These are phyloP conservation scores for Orthosia gothica DNA, from an alignment of 2,888 invertebrate genomes.

Conservation along the genomic window DNA sequence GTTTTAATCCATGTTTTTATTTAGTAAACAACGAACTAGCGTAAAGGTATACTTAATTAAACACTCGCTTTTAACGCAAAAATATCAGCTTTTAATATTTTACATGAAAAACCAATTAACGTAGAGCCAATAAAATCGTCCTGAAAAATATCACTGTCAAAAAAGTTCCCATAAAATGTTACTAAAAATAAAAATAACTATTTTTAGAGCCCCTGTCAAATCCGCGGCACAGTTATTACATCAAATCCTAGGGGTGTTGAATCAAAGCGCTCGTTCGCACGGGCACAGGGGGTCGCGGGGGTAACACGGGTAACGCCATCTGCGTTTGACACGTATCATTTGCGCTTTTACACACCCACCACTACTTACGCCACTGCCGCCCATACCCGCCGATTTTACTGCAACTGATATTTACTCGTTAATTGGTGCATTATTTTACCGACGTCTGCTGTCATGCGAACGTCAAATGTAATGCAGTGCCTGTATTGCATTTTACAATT, in stretches of 20 bases:
- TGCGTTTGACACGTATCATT: conserved; percentile 86
- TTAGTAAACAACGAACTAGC: not conserved
- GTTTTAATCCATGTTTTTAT: conserved; percentile 24
- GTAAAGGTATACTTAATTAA: not conserved
- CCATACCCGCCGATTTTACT: conserved; percentile 35
- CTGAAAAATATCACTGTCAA: not conserved
- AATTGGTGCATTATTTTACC: conserved; percentile 18
- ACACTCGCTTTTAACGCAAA: not conserved
- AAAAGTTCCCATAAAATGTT: conserved; percentile 10
- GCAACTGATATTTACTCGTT: conserved; percentile 45
- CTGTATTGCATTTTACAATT: not conserved
- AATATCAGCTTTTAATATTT: too few species aligned
- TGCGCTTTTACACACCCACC: conserved; percentile 87
- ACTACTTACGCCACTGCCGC: conserved; percentile 73
- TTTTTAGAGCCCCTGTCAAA: conserved; percentile 65
- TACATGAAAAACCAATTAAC: not conserved
- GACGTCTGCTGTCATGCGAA: conserved; percentile 16
- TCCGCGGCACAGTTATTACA: conserved; percentile 68
- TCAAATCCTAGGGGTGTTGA: conserved; percentile 71
- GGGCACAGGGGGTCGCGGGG: conserved; percentile 56
- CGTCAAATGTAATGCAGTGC: not conserved
- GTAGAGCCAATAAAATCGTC: not conserved
- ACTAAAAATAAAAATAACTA: conserved; percentile 48
- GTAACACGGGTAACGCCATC: conserved; percentile 71
- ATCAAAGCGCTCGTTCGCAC: conserved; percentile 74